Evolutionary conservation across 2,797 vertebrate genomes (phyloP).

Genomic region (Phoxinus dragarum): DNA sequence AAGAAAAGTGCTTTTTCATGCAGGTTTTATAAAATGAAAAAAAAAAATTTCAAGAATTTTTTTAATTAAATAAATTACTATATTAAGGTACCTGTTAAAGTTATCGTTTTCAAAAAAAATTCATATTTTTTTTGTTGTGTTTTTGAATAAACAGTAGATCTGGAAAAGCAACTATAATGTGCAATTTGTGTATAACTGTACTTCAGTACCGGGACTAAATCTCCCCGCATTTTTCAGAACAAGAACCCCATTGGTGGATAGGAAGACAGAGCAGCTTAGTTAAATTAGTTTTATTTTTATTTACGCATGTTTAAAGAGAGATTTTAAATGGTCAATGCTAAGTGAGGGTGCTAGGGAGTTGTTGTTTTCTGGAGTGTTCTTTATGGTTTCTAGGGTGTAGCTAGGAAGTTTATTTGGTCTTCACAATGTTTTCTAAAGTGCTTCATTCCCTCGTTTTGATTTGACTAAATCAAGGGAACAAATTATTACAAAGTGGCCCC

Average conservation of each 20-base stretch:
- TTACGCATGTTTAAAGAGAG: neutral
- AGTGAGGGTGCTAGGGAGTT: neutral
- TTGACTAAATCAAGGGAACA: too few species aligned
- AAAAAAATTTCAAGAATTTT: too few species aligned
- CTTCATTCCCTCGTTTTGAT: too few species aligned
- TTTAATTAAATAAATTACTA: neutral
- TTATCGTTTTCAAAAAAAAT: neutral
- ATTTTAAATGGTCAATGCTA: neutral
- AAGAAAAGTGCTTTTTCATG: neutral
- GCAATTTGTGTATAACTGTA: neutral
- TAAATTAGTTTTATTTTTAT: neutral
- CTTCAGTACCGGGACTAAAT: too few species aligned
- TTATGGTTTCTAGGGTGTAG: neutral
- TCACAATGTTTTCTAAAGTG: neutral
- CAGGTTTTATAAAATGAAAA: neutral
- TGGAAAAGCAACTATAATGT: neutral
- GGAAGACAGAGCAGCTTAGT: neutral
- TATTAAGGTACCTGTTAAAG: too few species aligned
- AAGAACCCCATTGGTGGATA: neutral
- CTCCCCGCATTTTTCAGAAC: neutral
- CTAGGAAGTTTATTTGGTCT: neutral
- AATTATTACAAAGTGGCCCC: too few species aligned
- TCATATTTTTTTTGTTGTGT: rapidly evolving
- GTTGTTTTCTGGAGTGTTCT: neutral
- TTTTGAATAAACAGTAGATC: neutral